Evolutionary conservation across 2,113 vertebrate genomes (phyloP).

Genomic region (Apodemus sylvaticus): DNA sequence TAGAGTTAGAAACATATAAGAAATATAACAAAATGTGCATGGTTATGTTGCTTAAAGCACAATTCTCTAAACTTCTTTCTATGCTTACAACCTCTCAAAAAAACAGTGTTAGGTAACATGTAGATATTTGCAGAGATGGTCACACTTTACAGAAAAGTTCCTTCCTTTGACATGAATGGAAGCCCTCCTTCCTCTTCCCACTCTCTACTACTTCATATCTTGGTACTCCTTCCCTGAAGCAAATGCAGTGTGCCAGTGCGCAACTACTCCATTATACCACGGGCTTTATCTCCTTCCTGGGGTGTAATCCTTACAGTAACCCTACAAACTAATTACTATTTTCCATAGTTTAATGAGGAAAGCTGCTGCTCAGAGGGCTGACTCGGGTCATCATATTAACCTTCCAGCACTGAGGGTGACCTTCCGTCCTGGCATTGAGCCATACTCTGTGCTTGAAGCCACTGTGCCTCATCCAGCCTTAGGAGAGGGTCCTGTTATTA

Average conservation of each 20-base stretch:
- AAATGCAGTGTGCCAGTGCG: not conserved
- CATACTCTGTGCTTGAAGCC: not conserved
- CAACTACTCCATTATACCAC: not conserved
- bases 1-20: not conserved
- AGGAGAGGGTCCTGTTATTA: not conserved
- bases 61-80: not conserved
- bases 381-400: not conserved
- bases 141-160: not conserved
- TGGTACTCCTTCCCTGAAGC: not conserved
- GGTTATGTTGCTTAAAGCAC: not conserved
- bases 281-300: not conserved
- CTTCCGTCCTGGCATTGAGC: not conserved
- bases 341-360: slow-evolving; percentile 8
- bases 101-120: not conserved
- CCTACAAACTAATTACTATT: slow-evolving; percentile 29
- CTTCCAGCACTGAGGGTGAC: not conserved
- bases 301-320: not conserved
- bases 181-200: not conserved
- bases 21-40: not conserved
- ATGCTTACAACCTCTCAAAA: slow-evolving; percentile 45
- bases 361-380: not conserved
- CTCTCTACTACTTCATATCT: not conserved
- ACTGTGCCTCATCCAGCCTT: not conserved
- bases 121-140: not conserved
- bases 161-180: not conserved